phyloP scores from a whole-genome alignment of 2,113 vertebrate species.

The Callochromis pleurospilus region DNA sequence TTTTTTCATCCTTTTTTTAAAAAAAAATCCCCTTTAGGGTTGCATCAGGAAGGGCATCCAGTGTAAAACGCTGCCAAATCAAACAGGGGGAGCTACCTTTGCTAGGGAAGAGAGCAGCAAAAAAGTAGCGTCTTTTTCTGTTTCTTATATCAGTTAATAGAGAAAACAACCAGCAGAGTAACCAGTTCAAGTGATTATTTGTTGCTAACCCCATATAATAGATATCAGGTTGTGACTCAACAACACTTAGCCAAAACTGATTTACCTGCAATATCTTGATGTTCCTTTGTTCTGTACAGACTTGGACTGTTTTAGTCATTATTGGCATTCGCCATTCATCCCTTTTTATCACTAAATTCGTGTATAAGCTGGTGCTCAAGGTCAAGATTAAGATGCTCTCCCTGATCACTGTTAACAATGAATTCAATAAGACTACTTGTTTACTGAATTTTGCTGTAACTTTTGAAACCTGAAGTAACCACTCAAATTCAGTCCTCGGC shows the following conservation, averaged over 20 bases:
- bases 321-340: not conserved
- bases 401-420: not conserved
- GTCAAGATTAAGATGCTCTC: not conserved
- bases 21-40: not conserved
- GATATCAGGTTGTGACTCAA: not conserved
- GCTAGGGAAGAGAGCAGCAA: not conserved
- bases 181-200: not conserved
- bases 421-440: not conserved
- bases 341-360: not conserved
- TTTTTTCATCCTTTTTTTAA: fast-evolving
- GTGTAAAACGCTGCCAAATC: not conserved
- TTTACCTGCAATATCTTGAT: not conserved
- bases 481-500: not conserved
- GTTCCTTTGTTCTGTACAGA: not conserved
- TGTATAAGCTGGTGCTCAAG: not conserved
- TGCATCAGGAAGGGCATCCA: not conserved
- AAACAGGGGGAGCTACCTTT: not conserved
- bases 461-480: not conserved
- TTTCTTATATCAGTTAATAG: not conserved
- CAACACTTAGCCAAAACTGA: not conserved
- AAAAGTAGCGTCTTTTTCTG: not conserved
- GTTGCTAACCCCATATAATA: not conserved
- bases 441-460: not conserved
- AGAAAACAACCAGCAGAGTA: not conserved
- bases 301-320: not conserved